Percentiles rank a stretch among this genome's conserved stretches.
Evolutionary conservation across 2,113 vertebrate genomes (phyloP).

Genomic region (human (Homo sapiens)): DNA sequence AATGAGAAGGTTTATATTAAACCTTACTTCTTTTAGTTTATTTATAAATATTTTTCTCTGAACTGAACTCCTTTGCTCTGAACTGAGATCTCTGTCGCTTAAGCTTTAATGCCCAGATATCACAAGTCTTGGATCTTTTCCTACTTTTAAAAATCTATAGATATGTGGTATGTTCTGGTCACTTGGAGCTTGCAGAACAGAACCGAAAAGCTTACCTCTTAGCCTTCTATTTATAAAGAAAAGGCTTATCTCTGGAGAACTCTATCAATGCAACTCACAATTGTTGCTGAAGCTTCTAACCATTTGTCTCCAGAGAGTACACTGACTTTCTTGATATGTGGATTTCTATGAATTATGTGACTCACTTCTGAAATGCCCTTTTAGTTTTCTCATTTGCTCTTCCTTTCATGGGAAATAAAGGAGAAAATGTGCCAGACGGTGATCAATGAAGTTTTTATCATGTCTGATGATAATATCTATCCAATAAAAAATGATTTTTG

Average conservation of each 20-base stretch:
- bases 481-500: slow-evolving; percentile 58
- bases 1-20: background rate
- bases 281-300: background rate
- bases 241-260: background rate
- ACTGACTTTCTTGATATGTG: slow-evolving; percentile 1
- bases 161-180: background rate
- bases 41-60: background rate
- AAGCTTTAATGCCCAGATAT: background rate
- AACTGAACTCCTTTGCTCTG: background rate
- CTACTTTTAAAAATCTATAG: background rate
- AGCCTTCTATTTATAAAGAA: background rate
- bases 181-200: background rate
- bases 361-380: slow-evolving; percentile 43
- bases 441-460: slow-evolving; percentile 70
- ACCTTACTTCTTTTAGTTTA: background rate
- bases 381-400: slow-evolving; percentile 62
- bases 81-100: background rate
- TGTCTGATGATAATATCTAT: slow-evolving; percentile 60
- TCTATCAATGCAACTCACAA: background rate
- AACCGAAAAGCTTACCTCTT: background rate
- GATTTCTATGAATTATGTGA: background rate
- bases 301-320: background rate
- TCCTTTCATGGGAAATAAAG: slow-evolving; percentile 70
- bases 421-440: slow-evolving; percentile 60
- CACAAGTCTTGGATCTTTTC: background rate